Conservation (phyloP, 2,888 invertebrate genomes). For the Xiphydria camelus region DNA sequence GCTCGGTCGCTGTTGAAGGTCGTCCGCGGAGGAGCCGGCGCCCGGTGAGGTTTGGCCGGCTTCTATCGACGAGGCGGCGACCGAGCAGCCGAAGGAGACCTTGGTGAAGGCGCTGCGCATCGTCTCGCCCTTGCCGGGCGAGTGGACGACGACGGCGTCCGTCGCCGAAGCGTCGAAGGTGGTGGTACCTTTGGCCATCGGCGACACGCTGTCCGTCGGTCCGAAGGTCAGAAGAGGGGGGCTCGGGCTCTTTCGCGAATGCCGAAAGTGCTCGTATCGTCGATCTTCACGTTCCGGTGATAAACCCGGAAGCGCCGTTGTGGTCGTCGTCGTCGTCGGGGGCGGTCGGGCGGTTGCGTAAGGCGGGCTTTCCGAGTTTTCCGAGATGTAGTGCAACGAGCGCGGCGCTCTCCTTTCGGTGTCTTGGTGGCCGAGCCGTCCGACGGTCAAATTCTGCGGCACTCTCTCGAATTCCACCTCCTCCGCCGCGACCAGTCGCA, state of each 20-base stretch:
- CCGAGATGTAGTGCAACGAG: constrained; percentile 62
- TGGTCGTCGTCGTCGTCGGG: constrained; percentile 55
- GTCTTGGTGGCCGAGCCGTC: constrained; percentile 47
- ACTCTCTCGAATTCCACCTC: constrained; percentile 36
- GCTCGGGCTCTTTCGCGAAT: constrained; percentile 44
- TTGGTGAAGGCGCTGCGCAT: constrained; percentile 88
- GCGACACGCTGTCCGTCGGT: constrained; percentile 9
- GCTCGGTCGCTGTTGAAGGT: too few relatives aligned
- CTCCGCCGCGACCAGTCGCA: constrained; percentile 32
- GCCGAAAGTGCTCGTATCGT: constrained; percentile 19
- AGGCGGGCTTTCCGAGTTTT: constrained; percentile 62
- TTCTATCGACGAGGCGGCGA: too few relatives aligned
- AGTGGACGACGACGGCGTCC: constrained; percentile 32
- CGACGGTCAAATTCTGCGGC: constrained; percentile 48
- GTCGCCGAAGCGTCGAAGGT: constrained; percentile 13
- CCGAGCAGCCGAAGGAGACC: constrained; percentile 60
- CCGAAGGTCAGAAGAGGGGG: constrained; percentile 32
- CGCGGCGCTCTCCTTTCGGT: constrained; percentile 40
- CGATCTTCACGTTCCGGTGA: constrained; percentile 58
- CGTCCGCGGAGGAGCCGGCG: constrained; percentile 77
- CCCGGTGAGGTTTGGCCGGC: constrained; percentile 63
- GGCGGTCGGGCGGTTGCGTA: constrained; percentile 62
- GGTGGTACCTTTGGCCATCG: constrained; percentile 17
- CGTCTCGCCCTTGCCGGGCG: constrained; percentile 39
- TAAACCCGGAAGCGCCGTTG: constrained; percentile 60